Evolutionary conservation across 2,797 vertebrate species (phyloP), one percentile per base, ranked within the genome.

Genomic region (Typhlichthys subterraneus): DNA sequence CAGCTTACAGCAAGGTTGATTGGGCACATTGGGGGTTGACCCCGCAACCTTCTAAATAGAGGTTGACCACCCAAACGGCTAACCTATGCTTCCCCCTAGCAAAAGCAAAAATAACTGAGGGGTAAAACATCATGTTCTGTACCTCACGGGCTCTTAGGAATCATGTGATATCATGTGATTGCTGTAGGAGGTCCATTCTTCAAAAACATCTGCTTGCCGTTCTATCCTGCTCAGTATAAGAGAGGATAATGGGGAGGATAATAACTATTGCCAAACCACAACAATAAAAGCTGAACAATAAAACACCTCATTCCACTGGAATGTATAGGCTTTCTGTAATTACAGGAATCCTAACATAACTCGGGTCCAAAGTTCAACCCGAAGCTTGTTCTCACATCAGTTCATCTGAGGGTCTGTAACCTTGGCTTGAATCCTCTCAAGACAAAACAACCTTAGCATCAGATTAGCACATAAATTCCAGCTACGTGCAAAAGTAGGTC

Each of bases 151-250:
- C 38, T 42, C 38, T 9, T 42, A 42, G 8, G 38, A 42, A 42
- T 42, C 5, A 42, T 10, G 38, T 7, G 38, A 42, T 53, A 4
- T 4, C 4, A 29, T 29, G 23, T 52, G 59, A 76, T 69, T 62
- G 29, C 33, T 69, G 4, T 10, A 6, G 45, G 6, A 47, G 23
- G 23, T 4, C 23, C 33, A 23, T 53, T 74, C 54, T 59, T 72
- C 66, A 77, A 75, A 82, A 76, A 82, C 67, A 69, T 54, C 80
- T 76, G 80, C 70, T 78, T 73, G 82, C 54, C 72, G 5, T 65
- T 67, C 61, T 67, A 65, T 62, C 71, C 1, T 42, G 60, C 63
- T 80, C n/a, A 38, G 65, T 73, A 76, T 59, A 70, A 50, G 69
- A 73, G 13, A 12, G 49, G 23, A 29, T 31, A 48, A 31, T 11